Evolutionary conservation across 1,140 invertebrate species (phyloP).

Genomic region (Brachystomella parvula): DNA sequence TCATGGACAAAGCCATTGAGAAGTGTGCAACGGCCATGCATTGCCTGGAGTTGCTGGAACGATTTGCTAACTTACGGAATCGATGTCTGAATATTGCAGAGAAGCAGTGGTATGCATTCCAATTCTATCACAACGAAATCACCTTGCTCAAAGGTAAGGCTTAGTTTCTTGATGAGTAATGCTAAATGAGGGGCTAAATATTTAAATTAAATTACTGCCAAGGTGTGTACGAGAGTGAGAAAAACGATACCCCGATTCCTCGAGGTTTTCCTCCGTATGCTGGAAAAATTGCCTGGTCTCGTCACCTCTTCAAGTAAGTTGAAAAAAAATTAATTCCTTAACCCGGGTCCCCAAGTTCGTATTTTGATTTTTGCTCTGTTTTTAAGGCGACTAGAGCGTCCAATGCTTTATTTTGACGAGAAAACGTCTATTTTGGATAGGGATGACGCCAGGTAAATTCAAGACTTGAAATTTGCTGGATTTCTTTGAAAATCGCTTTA

Average conservation of each 20-base stretch:
- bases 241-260: slow-evolving; percentile 33
- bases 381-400: slow-evolving; percentile 30
- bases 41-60: slow-evolving; percentile 24
- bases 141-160: slow-evolving; percentile 21
- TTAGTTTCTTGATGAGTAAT: neutral
- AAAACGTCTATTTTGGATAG: slow-evolving; percentile 27
- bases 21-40: slow-evolving; percentile 38
- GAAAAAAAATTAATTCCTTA: neutral
- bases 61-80: slow-evolving; percentile 61
- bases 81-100: slow-evolving; percentile 59
- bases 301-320: slow-evolving; percentile 33
- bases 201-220: too few species aligned
- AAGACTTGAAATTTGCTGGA: too few species aligned
- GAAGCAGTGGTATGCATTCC: slow-evolving; percentile 48
- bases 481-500: too few species aligned
- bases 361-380: neutral
- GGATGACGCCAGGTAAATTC: too few species aligned
- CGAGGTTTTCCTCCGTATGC: slow-evolving; percentile 35
- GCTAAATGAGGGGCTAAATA: neutral
- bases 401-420: slow-evolving; percentile 33
- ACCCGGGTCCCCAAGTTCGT: neutral
- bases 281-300: slow-evolving; percentile 33
- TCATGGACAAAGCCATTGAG: slow-evolving; percentile 50
- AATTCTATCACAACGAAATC: slow-evolving; percentile 37
- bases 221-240: slow-evolving; percentile 30